A percentile compares a stretch with the other conserved stretches of the same genome.
phyloP scores from a whole-genome alignment of 2,888 invertebrate genomes.

The Netelia inedita region DNA sequence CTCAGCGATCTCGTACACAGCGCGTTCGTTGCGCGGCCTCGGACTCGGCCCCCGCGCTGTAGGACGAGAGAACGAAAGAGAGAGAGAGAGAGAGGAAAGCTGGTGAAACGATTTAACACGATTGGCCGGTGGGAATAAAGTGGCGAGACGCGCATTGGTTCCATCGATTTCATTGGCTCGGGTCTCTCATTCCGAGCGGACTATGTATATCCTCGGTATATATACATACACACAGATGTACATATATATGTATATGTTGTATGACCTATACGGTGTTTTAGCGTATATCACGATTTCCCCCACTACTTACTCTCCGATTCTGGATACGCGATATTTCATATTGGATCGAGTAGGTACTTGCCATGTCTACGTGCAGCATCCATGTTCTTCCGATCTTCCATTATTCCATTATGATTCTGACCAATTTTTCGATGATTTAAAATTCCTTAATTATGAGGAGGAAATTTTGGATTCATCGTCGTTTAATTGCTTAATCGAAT shows the following conservation, averaged over 20 bases:
- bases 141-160: slow-evolving; percentile 84
- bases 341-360: neutral
- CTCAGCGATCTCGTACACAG: slow-evolving; percentile 28
- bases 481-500: too few species aligned
- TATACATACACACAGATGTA: neutral
- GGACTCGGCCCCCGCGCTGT: slow-evolving; percentile 64
- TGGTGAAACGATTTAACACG: slow-evolving; percentile 83
- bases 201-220: slow-evolving; percentile 22
- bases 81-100: slow-evolving; percentile 68
- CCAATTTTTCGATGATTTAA: too few species aligned
- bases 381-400: neutral
- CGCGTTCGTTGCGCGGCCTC: slow-evolving; percentile 60
- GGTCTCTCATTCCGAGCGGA: slow-evolving; percentile 70
- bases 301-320: slow-evolving; percentile 13
- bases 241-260: slow-evolving; percentile 2
- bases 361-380: neutral
- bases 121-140: slow-evolving; percentile 84
- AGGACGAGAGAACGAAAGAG: slow-evolving; percentile 49
- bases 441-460: too few species aligned
- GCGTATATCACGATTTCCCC: slow-evolving; percentile 37
- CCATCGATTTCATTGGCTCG: slow-evolving; percentile 84
- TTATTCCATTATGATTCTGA: neutral
- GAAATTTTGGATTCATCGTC: too few species aligned
- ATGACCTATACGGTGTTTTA: slow-evolving; percentile 6
- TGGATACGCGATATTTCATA: slow-evolving; percentile 6